Conservation (phyloP, 2,888 invertebrate species). For the Caenorhabditis zanzibari region DNA sequence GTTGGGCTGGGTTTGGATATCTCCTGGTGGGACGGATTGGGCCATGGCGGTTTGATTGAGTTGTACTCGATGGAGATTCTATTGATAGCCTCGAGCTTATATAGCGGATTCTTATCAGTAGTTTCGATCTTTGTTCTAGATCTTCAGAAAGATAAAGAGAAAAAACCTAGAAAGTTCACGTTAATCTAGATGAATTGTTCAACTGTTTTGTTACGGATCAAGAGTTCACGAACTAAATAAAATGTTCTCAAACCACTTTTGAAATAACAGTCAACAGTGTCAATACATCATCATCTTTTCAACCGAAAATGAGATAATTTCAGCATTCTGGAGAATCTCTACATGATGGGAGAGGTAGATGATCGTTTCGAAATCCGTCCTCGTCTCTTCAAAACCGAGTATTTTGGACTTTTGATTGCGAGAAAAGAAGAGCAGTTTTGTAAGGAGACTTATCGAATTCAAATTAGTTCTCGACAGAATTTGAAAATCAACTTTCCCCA, state of each 20-base stretch:
- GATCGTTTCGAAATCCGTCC: conserved; percentile 40
- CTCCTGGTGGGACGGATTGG: too few species aligned
- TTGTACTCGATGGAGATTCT: too few species aligned
- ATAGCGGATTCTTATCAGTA: too few species aligned
- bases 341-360: conserved; percentile 44
- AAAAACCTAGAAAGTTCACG: background rate
- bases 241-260: too few species aligned
- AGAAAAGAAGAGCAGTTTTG: conserved; percentile 34
- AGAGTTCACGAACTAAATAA: too few species aligned
- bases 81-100: too few species aligned
- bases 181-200: background rate
- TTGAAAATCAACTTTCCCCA: conserved; percentile 57
- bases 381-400: conserved; percentile 51
- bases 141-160: background rate
- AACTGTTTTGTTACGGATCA: too few species aligned
- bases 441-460: conserved; percentile 26
- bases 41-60: too few species aligned
- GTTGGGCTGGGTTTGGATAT: conserved; percentile 74
- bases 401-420: conserved; percentile 63
- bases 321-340: conserved; percentile 60
- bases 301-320: background rate
- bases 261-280: background rate
- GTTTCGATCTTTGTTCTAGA: conserved; percentile 8
- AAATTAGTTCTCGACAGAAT: conserved; percentile 16
- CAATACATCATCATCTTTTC: too few species aligned